Evolutionary conservation across 2,113 vertebrate genomes (phyloP).

Genomic region (Tenrec ecaudatus): DNA sequence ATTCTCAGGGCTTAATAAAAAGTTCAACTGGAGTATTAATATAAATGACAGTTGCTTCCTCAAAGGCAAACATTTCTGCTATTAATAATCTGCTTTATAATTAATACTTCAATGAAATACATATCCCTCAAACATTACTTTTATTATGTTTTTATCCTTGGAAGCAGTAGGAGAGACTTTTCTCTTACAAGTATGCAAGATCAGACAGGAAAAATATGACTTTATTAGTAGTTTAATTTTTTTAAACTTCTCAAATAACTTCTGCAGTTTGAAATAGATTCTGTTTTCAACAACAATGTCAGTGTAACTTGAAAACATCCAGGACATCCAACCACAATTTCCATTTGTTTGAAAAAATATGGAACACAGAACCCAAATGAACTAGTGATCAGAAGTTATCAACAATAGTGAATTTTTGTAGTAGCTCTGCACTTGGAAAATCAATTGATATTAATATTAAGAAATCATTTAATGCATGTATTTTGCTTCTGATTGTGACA

Average conservation of each 20-base stretch:
- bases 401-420: neutral
- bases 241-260: neutral
- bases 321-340: neutral
- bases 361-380: neutral
- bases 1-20: neutral
- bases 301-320: neutral
- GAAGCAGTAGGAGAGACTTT: too few relatives aligned
- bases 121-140: too few relatives aligned
- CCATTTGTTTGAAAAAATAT: neutral
- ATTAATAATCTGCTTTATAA: neutral
- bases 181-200: neutral
- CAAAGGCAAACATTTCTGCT: neutral
- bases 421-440: too few relatives aligned
- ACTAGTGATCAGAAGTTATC: neutral
- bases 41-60: neutral
- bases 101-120: conserved; percentile 6
- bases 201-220: neutral
- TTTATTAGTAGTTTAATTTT: neutral
- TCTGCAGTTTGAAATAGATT: neutral
- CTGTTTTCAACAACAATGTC: neutral
- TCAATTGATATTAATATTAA: neutral
- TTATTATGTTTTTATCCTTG: too few relatives aligned
- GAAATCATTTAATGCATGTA: neutral
- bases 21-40: neutral
- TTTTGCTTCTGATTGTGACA: neutral